Percentiles rank a stretch among this genome's conserved stretches.
These are phyloP conservation scores for Spilosoma lubricipeda DNA, from an alignment of 2,888 invertebrate species.

Conservation along the genomic window DNA sequence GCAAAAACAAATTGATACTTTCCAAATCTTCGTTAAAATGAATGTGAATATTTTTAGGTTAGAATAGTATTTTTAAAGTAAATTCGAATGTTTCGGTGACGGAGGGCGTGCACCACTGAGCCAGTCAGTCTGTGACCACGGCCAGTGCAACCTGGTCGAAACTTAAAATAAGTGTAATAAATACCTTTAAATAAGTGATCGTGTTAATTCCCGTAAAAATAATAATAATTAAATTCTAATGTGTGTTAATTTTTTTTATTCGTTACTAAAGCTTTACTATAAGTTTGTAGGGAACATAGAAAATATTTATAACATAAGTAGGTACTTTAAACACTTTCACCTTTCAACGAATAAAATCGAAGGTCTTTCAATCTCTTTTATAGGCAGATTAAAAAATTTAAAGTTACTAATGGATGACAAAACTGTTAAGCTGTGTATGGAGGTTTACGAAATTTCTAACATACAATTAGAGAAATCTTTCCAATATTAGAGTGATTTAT, in stretches of 20 bases:
- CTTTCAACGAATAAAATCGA: background rate
- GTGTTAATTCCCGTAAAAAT: too few relatives aligned
- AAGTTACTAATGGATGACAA: background rate
- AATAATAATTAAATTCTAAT: too few relatives aligned
- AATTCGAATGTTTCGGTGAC: too few relatives aligned
- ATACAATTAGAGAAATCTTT: conserved; percentile 22
- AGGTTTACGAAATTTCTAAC: conserved; percentile 13
- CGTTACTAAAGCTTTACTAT: background rate
- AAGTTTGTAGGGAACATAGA: background rate
- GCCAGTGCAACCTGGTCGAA: too few relatives aligned
- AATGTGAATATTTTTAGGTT: too few relatives aligned
- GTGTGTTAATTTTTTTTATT: too few relatives aligned
- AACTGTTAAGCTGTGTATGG: background rate
- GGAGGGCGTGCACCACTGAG: too few relatives aligned
- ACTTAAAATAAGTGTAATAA: too few relatives aligned
- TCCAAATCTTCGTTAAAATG: too few relatives aligned
- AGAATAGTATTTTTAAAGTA: background rate
- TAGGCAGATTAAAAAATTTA: background rate
- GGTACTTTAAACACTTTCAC: background rate
- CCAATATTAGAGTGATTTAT: conserved; percentile 21
- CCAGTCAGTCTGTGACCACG: too few relatives aligned
- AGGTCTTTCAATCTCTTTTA: background rate
- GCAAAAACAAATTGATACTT: background rate
- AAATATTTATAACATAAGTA: background rate
- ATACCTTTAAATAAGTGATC: too few relatives aligned